Conservation (phyloP, 2,888 invertebrate species). For the Mimachlamys varia region DNA sequence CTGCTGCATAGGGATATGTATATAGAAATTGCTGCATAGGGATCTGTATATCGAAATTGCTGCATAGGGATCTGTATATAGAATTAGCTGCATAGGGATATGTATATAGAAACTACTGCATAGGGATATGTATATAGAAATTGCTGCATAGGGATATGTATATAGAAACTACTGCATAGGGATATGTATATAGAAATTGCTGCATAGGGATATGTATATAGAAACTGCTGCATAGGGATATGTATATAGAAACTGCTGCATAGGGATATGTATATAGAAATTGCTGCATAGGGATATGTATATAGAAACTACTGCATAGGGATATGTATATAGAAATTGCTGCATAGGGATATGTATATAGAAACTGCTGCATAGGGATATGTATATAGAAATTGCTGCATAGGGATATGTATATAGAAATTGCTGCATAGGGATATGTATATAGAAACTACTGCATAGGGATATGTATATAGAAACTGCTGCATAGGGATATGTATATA, state of each 20-base stretch:
- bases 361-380: not conserved
- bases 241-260: not conserved
- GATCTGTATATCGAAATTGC: not conserved
- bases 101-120: not conserved
- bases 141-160: not conserved
- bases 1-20: not conserved
- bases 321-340: not conserved
- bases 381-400: not conserved
- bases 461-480: not conserved
- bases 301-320: not conserved
- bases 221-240: not conserved
- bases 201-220: not conserved
- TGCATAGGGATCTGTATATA: not conserved
- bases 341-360: not conserved
- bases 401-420: not conserved
- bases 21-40: not conserved
- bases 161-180: not conserved
- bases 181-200: not conserved
- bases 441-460: not conserved
- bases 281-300: not conserved
- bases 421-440: not conserved
- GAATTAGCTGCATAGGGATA: not conserved
- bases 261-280: not conserved
- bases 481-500: not conserved
- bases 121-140: not conserved